Evolutionary conservation across 2,888 invertebrate species (phyloP).

Genomic region (Siphlonurus alternatus): DNA sequence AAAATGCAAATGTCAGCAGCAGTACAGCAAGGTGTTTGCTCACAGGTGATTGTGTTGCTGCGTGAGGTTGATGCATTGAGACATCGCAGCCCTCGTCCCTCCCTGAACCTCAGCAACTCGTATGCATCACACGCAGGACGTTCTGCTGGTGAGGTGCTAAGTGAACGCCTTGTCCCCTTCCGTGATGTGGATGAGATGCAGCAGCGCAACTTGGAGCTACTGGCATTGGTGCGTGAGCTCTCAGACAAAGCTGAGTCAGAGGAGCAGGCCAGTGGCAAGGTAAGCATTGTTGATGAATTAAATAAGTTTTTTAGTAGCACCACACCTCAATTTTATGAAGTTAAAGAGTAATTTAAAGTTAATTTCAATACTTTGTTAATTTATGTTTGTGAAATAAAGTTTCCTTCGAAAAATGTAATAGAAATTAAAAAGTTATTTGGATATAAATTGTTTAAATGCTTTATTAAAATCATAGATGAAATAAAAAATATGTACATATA

Average conservation of each 20-base stretch:
- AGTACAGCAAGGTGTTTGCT: background rate
- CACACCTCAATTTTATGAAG: no score
- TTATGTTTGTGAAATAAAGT: no score
- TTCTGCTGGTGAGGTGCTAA: constrained; percentile 37
- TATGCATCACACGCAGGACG: background rate
- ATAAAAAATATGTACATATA: no score
- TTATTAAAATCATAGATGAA: no score
- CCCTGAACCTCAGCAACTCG: background rate
- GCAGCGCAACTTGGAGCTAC: constrained; percentile 68
- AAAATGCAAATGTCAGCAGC: background rate
- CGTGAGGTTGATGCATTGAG: background rate
- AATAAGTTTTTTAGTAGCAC: no score
- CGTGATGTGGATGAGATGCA: constrained; percentile 78
- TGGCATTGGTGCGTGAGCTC: constrained; percentile 68
- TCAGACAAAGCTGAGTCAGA: constrained; percentile 69
- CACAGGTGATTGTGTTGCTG: background rate
- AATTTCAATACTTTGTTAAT: no score
- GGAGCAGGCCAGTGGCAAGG: constrained; percentile 36
- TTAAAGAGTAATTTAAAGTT: no score
- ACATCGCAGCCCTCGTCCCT: no score
- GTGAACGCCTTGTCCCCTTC: constrained; percentile 77
- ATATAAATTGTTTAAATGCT: no score
- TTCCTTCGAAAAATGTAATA: no score
- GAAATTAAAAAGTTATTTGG: no score
- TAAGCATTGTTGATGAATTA: no score